Percentiles rank a stretch among this genome's conserved stretches.
These are phyloP conservation scores for Drosophila phalerata DNA, from an alignment of 2,888 invertebrate species.

Conservation along the genomic window DNA sequence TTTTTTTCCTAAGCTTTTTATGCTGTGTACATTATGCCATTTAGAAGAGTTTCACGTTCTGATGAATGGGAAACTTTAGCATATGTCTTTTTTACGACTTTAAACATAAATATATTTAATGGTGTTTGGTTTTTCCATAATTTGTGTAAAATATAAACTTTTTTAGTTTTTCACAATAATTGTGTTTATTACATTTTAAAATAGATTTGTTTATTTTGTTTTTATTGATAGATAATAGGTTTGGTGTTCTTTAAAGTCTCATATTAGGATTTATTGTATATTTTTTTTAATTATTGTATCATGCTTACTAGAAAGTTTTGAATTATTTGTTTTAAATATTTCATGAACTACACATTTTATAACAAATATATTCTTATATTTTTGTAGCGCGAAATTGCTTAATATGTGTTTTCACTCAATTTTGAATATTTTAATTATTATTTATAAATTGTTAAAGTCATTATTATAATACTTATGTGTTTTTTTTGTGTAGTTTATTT, in stretches of 20 bases:
- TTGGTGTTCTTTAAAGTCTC: too few species aligned
- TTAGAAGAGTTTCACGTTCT: not conserved
- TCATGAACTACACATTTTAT: too few species aligned
- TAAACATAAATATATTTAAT: not conserved
- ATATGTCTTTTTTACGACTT: not conserved
- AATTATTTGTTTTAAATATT: too few species aligned
- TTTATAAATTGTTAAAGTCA: not conserved
- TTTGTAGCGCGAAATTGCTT: too few species aligned
- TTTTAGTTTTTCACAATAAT: too few species aligned
- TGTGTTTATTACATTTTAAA: not conserved
- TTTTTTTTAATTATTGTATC: too few species aligned
- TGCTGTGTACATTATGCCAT: not conserved
- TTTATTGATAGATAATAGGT: too few species aligned
- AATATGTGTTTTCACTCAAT: not conserved
- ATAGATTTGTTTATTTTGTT: too few species aligned
- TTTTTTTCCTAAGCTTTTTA: constrained; percentile 49
- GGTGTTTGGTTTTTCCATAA: not conserved
- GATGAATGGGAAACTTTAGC: not conserved
- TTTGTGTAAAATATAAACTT: not conserved
- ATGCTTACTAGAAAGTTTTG: too few species aligned
- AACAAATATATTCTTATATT: too few species aligned
- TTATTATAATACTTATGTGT: not conserved
- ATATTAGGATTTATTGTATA: too few species aligned
- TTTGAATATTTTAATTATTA: not conserved
- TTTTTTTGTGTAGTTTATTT: not conserved